Evolutionary conservation across 2,797 vertebrate genomes (phyloP).

Genomic region (Lutjanus argentimaculatus): DNA sequence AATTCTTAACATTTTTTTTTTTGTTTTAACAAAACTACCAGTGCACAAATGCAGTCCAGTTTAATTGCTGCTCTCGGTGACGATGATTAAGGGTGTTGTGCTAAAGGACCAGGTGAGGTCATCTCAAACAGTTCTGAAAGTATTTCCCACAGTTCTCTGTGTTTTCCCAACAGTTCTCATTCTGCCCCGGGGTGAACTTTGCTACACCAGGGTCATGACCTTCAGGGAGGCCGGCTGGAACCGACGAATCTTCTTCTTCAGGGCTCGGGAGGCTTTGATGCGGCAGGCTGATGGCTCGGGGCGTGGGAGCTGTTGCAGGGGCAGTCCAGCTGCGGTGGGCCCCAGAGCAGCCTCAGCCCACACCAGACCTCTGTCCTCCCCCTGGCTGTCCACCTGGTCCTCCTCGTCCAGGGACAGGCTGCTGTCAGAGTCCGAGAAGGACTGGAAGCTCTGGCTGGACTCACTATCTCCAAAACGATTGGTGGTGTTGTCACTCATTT

Average conservation of each 20-base stretch:
- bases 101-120: constrained; percentile 34
- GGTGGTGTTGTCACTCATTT: constrained; percentile 90
- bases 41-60: constrained; percentile 46
- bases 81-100: constrained; percentile 35
- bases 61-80: constrained; percentile 23
- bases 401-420: constrained; percentile 85
- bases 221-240: constrained; percentile 95
- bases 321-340: constrained; percentile 73
- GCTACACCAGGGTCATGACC: constrained; percentile 96
- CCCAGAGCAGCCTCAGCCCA: constrained; percentile 86
- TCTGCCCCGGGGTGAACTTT: constrained; percentile 32
- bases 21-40: constrained; percentile 50
- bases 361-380: constrained; percentile 80
- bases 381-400: constrained; percentile 75
- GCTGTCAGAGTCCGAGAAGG: constrained; percentile 81
- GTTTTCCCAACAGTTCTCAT: constrained; percentile 43
- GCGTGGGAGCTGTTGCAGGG: constrained; percentile 79
- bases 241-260: constrained; percentile 95
- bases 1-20: constrained; percentile 10
- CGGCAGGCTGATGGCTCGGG: constrained; percentile 90
- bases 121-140: constrained; percentile 21
- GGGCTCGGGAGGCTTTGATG: constrained; percentile 94
- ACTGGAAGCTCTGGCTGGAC: constrained; percentile 88
- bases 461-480: constrained; percentile 93
- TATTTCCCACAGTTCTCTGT: constrained; percentile 39